These are phyloP conservation scores for Ornithoptera priamus DNA, from an alignment of 2,888 invertebrate species.

Conservation along the genomic window DNA sequence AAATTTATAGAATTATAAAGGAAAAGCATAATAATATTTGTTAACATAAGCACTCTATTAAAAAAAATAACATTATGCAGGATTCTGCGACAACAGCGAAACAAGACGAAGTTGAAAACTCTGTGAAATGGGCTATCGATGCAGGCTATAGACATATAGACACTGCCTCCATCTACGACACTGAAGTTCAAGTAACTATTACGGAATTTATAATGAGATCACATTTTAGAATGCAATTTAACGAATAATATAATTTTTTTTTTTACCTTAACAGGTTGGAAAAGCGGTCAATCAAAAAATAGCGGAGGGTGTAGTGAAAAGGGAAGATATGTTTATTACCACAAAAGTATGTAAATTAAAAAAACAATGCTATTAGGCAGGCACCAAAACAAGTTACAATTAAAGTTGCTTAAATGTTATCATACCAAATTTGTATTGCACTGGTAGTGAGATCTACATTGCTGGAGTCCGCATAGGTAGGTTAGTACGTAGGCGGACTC, in stretches of 20 bases:
- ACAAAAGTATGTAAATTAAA: conserved; percentile 63
- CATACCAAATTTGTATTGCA: neutral
- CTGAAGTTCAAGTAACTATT: conserved; percentile 68
- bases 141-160: conserved; percentile 84
- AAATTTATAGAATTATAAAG: neutral
- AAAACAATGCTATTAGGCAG: neutral
- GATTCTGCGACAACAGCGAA: conserved; percentile 1
- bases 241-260: neutral
- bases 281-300: conserved; percentile 69
- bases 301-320: conserved; percentile 59
- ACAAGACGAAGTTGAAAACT: conserved; percentile 56
- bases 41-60: no score
- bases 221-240: neutral
- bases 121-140: conserved; percentile 79
- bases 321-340: conserved; percentile 77
- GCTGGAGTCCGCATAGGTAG: no score
- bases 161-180: conserved; percentile 80
- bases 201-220: neutral
- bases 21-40: neutral
- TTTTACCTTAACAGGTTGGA: conserved; percentile 45
- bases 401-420: neutral
- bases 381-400: neutral
- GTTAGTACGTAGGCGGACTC: no score
- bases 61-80: neutral
- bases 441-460: no score